Percentiles rank a stretch among this genome's conserved stretches.
Evolutionary conservation across 2,113 vertebrate genomes (phyloP).

Genomic region (Ramphastos sulfuratus): DNA sequence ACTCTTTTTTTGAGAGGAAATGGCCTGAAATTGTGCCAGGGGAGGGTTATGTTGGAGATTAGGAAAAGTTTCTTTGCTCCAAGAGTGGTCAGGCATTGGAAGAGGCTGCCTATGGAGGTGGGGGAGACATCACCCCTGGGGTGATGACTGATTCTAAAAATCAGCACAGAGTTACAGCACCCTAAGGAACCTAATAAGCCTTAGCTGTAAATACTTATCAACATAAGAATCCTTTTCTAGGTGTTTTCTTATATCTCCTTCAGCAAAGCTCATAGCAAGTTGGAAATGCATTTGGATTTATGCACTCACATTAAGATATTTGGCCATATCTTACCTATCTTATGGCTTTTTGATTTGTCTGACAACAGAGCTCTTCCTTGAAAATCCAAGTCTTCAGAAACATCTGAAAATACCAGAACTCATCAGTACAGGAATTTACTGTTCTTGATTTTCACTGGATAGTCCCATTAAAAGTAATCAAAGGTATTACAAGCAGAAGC

Average conservation of each 20-base stretch:
- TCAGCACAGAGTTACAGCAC: background rate
- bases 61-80: too few relatives aligned
- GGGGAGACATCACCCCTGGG: too few relatives aligned
- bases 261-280: background rate
- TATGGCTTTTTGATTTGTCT: background rate
- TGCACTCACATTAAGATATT: background rate
- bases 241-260: background rate
- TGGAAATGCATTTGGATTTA: background rate
- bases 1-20: too few relatives aligned
- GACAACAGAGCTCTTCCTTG: background rate
- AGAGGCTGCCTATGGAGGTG: too few relatives aligned
- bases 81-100: too few relatives aligned
- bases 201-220: background rate
- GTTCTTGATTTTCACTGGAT: background rate
- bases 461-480: background rate
- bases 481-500: background rate
- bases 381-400: background rate
- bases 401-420: conserved; percentile 24
- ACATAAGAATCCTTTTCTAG: background rate
- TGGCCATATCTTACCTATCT: conserved; percentile 56
- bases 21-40: too few relatives aligned
- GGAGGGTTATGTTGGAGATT: too few relatives aligned
- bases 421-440: background rate
- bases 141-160: background rate
- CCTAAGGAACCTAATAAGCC: background rate